These are phyloP conservation scores for Ameiurus melas DNA, from an alignment of 2,113 vertebrate species.

Conservation along the genomic window DNA sequence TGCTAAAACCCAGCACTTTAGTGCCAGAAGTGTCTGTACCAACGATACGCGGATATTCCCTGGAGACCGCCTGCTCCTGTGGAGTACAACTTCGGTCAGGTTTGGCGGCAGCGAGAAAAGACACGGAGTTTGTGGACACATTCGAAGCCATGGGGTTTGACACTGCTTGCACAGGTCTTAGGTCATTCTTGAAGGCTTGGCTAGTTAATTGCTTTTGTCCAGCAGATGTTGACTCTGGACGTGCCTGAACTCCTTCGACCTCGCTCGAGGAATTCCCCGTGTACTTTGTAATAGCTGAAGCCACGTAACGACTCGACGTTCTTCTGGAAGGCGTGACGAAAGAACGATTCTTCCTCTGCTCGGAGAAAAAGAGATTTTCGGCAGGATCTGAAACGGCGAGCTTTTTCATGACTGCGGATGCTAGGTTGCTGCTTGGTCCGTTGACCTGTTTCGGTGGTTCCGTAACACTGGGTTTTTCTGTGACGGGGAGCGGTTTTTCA, in stretches of 20 bases:
- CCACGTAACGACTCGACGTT: slow-evolving; percentile 92
- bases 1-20: slow-evolving; percentile 46
- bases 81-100: slow-evolving; percentile 50
- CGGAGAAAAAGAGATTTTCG: slow-evolving; percentile 51
- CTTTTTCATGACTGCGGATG: slow-evolving; percentile 52
- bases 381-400: slow-evolving; percentile 50
- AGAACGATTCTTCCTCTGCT: slow-evolving; percentile 67
- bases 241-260: slow-evolving; percentile 39
- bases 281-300: slow-evolving; percentile 83
- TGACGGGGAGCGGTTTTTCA: slow-evolving; percentile 23
- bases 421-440: slow-evolving; percentile 45
- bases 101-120: slow-evolving; percentile 23
- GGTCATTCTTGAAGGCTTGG: slow-evolving; percentile 53
- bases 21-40: slow-evolving; percentile 17
- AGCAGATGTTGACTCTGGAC: slow-evolving; percentile 43
- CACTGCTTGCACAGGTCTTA: slow-evolving; percentile 52
- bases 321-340: slow-evolving; percentile 83
- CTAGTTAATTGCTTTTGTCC: slow-evolving; percentile 34
- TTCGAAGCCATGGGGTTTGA: slow-evolving; percentile 43
- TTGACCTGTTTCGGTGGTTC: slow-evolving; percentile 39
- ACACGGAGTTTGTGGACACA: slow-evolving; percentile 37
- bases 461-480: slow-evolving; percentile 47
- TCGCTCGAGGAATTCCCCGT: slow-evolving; percentile 56
- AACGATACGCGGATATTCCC: slow-evolving; percentile 25
- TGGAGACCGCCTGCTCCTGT: slow-evolving; percentile 47